A percentile compares a stretch with the other conserved stretches of the same genome.
These are phyloP conservation scores for Cephonodes hylas DNA, from an alignment of 2,888 invertebrate species.

Conservation along the genomic window DNA sequence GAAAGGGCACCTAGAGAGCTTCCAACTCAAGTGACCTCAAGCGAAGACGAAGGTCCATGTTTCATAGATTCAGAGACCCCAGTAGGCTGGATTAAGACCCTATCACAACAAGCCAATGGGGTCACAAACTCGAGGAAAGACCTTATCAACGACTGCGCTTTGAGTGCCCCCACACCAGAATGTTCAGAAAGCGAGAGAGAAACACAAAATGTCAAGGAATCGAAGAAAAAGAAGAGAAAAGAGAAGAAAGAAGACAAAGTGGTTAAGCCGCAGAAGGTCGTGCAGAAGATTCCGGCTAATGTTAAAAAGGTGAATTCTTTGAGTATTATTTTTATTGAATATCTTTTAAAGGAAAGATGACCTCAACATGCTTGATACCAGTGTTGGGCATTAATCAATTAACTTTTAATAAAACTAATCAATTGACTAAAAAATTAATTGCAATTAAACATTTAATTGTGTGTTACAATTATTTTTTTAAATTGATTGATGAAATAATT, in stretches of 20 bases:
- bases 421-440: too few relatives aligned
- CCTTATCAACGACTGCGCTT: slow-evolving; percentile 62
- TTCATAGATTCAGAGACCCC: slow-evolving; percentile 74
- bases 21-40: slow-evolving; percentile 70
- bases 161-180: slow-evolving; percentile 54
- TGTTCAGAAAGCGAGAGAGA: slow-evolving; percentile 52
- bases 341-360: neutral
- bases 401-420: too few relatives aligned
- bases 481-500: too few relatives aligned
- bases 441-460: too few relatives aligned
- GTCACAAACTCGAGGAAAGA: slow-evolving; percentile 73
- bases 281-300: slow-evolving; percentile 50
- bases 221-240: slow-evolving; percentile 48
- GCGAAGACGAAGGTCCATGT: slow-evolving; percentile 75
- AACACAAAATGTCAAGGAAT: slow-evolving; percentile 28
- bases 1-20: slow-evolving; percentile 79
- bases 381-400: too few relatives aligned
- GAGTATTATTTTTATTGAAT: neutral
- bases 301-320: slow-evolving; percentile 58
- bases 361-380: too few relatives aligned
- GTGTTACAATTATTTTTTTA: too few relatives aligned
- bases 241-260: slow-evolving; percentile 50
- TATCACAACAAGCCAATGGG: slow-evolving; percentile 65
- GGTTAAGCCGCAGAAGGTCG: slow-evolving; percentile 44
- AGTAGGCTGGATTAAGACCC: slow-evolving; percentile 67